These are phyloP conservation scores for Sylvilagus floridanus DNA, from an alignment of 2,797 vertebrate species.

Conservation along the genomic window DNA sequence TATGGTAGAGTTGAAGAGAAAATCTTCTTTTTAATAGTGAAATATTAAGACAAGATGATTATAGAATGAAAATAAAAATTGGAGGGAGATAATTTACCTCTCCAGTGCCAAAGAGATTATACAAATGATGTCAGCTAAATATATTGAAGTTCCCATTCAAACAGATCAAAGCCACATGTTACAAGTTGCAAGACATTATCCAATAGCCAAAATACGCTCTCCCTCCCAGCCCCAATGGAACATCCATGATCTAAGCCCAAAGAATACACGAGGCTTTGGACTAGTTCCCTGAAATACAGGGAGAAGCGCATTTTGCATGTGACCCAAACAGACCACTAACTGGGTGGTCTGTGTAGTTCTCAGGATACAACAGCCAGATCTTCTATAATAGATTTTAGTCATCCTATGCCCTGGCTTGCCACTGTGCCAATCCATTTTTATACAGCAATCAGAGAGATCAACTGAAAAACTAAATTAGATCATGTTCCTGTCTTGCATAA, in stretches of 20 bases:
- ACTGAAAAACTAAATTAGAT: not conserved
- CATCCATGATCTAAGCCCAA: not conserved
- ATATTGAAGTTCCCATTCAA: conserved; percentile 4
- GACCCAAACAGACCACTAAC: not conserved
- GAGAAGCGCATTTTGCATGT: not conserved
- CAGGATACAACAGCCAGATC: not conserved
- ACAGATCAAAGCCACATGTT: conserved; percentile 67
- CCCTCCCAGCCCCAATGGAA: not conserved
- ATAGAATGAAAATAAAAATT: not conserved
- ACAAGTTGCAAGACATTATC: conserved; percentile 37
- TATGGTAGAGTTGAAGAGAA: not conserved
- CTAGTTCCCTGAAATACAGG: conserved; percentile 15
- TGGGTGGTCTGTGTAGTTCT: conserved; percentile 5
- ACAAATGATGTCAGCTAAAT: conserved; percentile 55
- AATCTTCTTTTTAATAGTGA: not conserved
- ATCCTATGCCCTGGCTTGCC: not conserved
- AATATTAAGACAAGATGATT: not conserved
- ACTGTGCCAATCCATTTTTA: not conserved
- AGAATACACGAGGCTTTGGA: conserved; percentile 1
- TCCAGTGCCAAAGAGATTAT: not conserved
- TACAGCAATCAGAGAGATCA: not conserved
- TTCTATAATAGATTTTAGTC: not conserved
- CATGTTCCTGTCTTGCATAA: not conserved
- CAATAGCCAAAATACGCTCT: conserved; percentile 9
- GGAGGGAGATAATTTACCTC: not conserved